These are phyloP conservation scores for Oscheius sp. DNA, from an alignment of 2,888 invertebrate species.

Conservation along the genomic window DNA sequence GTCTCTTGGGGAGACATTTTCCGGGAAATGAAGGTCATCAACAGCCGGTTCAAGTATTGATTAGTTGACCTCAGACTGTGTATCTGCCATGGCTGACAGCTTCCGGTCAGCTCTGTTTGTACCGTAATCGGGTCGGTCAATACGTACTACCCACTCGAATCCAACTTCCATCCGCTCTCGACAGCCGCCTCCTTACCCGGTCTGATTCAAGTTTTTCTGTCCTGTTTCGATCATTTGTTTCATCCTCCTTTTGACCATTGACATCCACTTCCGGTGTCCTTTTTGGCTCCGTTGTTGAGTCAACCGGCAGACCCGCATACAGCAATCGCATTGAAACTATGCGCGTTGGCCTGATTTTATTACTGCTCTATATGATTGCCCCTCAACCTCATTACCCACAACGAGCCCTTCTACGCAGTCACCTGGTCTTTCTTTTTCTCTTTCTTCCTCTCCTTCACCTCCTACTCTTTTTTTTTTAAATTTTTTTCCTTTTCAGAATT, in stretches of 20 bases:
- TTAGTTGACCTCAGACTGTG: conserved; percentile 23
- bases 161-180: neutral
- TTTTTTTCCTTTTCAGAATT: neutral
- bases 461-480: too few relatives aligned
- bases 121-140: conserved; percentile 27
- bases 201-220: conserved; percentile 28
- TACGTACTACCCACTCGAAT: conserved; percentile 2
- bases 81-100: conserved; percentile 15
- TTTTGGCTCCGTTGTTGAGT: conserved; percentile 10
- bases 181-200: conserved; percentile 13
- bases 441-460: neutral
- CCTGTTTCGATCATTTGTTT: neutral
- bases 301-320: neutral
- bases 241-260: too few relatives aligned
- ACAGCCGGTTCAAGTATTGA: conserved; percentile 24
- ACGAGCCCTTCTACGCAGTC: neutral
- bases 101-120: conserved; percentile 29
- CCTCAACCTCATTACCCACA: conserved; percentile 28
- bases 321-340: conserved; percentile 30
- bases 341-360: conserved; percentile 24
- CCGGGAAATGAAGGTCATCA: conserved; percentile 9
- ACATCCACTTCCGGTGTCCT: conserved; percentile 30
- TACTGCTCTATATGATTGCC: conserved; percentile 28
- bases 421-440: neutral
- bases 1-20: neutral